Percentiles rank a stretch among this genome's conserved stretches.
Evolutionary conservation across 2,113 vertebrate species (phyloP).

Genomic region (Oreocharis arfaki): DNA sequence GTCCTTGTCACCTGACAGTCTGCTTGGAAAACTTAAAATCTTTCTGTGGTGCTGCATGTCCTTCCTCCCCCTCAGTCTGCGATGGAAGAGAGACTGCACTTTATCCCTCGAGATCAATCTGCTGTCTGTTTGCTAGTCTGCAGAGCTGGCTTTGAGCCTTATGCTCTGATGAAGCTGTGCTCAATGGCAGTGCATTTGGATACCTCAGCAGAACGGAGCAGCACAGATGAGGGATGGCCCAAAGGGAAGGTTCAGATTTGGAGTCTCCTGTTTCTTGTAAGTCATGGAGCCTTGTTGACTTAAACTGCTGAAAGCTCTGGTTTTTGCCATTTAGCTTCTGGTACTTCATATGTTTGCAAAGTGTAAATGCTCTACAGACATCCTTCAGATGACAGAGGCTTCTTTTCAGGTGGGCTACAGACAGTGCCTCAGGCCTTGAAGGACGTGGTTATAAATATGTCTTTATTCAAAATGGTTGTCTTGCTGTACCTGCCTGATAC

Average conservation of each 20-base stretch:
- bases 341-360: accelerated
- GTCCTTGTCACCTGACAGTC: not conserved
- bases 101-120: not conserved
- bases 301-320: not conserved
- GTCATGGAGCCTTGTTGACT: not conserved
- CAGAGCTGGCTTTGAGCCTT: not conserved
- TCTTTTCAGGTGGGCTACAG: not conserved
- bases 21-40: not conserved
- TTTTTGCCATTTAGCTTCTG: not conserved
- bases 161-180: not conserved
- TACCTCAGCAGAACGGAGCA: accelerated
- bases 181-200: accelerated
- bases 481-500: not conserved
- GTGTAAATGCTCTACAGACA: not conserved
- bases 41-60: not conserved
- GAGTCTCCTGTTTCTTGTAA: not conserved
- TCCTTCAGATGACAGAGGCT: not conserved
- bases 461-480: not conserved
- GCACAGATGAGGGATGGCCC: accelerated
- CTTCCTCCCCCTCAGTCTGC: not conserved
- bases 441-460: not conserved
- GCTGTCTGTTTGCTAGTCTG: not conserved
- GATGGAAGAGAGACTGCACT: not conserved
- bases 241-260: not conserved
- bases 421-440: not conserved